Evolutionary conservation across 2,113 vertebrate species (phyloP), one percentile per base, ranked within the genome.

Genomic region (Macquaria ambigua): DNA sequence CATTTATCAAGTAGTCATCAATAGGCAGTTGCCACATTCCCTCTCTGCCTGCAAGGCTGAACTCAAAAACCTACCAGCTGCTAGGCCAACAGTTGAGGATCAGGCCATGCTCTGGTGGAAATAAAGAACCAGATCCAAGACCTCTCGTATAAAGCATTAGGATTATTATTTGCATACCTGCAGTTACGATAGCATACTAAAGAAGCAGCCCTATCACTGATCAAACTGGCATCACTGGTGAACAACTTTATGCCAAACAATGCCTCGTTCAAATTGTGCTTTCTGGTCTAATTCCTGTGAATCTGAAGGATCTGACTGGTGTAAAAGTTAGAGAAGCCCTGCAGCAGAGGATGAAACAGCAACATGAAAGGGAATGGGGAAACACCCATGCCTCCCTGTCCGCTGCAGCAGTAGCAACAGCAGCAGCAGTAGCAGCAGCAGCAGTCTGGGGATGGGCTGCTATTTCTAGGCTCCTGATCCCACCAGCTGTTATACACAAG

Each of bases 1-100:
- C 97, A 99, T 98, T 96, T 96, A 96, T 95, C 97, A 95, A 92
- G 96, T 96, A 94, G 95, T 94, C 94, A 95, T 96, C 96, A 95
- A 93, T 96, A 96, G 93, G 95, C 94, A 93, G 94, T 95, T 92
- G 97, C 95, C 84, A 97, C 97, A 98, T 98, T 98, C 97, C 97
- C 96, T 94, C 91, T 87, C 87, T 85, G 90, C 92, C 94, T 95
- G 97, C 95, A 96, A 97, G 91, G 89, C 90, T 92, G 93, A 93
- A 87, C 94, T 96, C 97, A 97, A 93, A 93, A 87, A 91, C 89
- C 90, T 59, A 20, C 25, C 55, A 28, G 83, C 80, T 11, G 53
- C 12, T 48, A 71, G 84, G 79, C 72, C 88, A 77, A 25, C 64
- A n/a, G 48, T 70, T 34, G 37, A 79, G 41, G 53, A 76, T 31